Evolutionary conservation across 1,140 invertebrate genomes (phyloP).

Genomic region (Hyles vespertilio): DNA sequence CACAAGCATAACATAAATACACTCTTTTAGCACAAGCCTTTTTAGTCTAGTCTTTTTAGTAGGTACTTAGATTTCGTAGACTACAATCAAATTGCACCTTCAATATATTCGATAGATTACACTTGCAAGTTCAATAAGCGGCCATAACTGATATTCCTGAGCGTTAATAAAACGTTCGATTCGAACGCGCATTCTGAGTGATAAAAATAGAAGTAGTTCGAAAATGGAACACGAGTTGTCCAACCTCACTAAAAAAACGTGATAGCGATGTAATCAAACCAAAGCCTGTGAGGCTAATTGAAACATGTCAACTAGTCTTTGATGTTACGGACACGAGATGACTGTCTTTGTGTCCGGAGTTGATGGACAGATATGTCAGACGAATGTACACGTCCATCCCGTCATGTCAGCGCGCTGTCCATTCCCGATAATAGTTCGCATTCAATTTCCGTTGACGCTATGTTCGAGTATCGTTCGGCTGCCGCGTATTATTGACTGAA

Average conservation of each 20-base stretch:
- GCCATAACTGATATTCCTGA: too few relatives aligned
- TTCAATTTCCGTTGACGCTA: constrained; percentile 59
- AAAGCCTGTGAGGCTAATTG: constrained; percentile 33
- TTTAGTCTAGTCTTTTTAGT: too few relatives aligned
- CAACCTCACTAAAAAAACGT: not conserved
- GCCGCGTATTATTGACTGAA: constrained; percentile 30
- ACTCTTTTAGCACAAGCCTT: not conserved
- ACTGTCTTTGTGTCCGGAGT: constrained; percentile 43
- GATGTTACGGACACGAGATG: constrained; percentile 41
- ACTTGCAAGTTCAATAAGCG: too few relatives aligned
- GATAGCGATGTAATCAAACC: constrained; percentile 12
- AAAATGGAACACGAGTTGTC: too few relatives aligned
- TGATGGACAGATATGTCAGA: constrained; percentile 59
- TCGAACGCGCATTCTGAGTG: too few relatives aligned
- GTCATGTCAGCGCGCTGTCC: constrained; percentile 34
- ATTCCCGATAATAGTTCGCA: constrained; percentile 51
- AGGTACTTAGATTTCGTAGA: too few relatives aligned
- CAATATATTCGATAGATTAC: too few relatives aligned
- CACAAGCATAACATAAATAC: too few relatives aligned
- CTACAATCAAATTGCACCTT: too few relatives aligned
- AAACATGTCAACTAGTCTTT: constrained; percentile 48
- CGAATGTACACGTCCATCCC: constrained; percentile 43
- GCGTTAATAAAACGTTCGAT: too few relatives aligned
- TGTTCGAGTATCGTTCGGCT: constrained; percentile 36
- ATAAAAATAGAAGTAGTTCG: too few relatives aligned